Percentiles rank a stretch among this genome's conserved stretches.
Conservation (phyloP, 2,888 invertebrate species). For the Charanyca ferruginea region DNA sequence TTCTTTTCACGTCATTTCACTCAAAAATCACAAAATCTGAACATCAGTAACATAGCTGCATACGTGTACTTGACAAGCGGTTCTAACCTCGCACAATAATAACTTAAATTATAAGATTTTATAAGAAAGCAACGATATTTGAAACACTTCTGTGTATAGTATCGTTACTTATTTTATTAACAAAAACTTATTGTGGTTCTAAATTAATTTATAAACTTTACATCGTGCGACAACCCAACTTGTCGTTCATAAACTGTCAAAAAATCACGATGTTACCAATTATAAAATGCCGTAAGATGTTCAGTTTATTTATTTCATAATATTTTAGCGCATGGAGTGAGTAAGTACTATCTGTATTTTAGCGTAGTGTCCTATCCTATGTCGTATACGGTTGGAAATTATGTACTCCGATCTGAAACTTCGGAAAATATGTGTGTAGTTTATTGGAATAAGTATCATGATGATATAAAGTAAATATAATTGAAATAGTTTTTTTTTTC, state of each 20-base stretch:
- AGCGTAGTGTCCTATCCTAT: too few relatives aligned
- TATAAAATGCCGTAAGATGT: constrained; percentile 9
- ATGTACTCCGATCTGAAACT: too few relatives aligned
- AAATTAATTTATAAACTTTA: constrained; percentile 56
- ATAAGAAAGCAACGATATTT: constrained; percentile 20
- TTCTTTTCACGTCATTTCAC: constrained; percentile 82
- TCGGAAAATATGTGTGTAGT: too few relatives aligned
- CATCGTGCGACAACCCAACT: constrained; percentile 62
- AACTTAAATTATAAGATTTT: constrained; percentile 48
- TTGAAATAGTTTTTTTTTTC: too few relatives aligned
- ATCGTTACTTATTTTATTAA: constrained; percentile 52
- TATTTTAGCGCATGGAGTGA: neutral
- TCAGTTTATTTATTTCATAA: neutral
- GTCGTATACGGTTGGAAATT: too few relatives aligned
- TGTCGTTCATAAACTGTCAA: constrained; percentile 63
- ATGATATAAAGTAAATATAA: too few relatives aligned
- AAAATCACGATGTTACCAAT: constrained; percentile 58
- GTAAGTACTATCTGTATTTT: neutral
- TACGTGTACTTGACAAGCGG: constrained; percentile 88
- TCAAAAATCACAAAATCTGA: constrained; percentile 78
- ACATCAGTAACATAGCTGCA: constrained; percentile 81
- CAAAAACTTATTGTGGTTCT: constrained; percentile 58
- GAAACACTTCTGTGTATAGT: constrained; percentile 32
- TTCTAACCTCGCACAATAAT: constrained; percentile 81
- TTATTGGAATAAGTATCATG: too few relatives aligned